Conservation (phyloP, 2,797 vertebrate species). For the Gymnothorax javanicus region DNA sequence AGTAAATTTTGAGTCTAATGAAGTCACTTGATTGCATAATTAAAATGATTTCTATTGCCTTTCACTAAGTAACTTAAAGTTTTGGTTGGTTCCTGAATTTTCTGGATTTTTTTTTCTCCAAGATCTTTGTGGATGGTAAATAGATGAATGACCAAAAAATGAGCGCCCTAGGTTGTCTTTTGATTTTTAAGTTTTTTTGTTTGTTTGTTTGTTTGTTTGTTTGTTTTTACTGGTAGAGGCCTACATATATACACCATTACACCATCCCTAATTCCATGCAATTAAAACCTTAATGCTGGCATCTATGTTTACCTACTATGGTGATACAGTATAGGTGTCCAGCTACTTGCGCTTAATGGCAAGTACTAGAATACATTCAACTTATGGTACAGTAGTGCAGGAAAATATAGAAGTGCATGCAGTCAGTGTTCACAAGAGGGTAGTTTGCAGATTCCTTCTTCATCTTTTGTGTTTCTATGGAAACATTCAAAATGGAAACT, state of each 20-base stretch:
- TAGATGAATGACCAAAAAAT: background rate
- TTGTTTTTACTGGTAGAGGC: background rate
- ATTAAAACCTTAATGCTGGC: background rate
- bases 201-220: background rate
- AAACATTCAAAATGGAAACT: conserved; percentile 34
- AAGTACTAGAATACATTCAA: background rate
- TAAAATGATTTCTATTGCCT: background rate
- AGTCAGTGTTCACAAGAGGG: background rate
- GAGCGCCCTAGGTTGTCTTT: background rate
- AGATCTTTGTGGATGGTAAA: background rate
- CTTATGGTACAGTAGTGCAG: background rate
- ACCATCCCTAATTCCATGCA: background rate
- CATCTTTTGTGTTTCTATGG: conserved; percentile 41
- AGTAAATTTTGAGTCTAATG: background rate
- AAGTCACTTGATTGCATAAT: background rate
- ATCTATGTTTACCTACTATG: conserved; percentile 24
- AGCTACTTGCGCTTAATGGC: background rate
- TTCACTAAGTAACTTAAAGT: background rate
- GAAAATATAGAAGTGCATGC: background rate
- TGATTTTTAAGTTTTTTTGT: background rate
- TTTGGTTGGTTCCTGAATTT: background rate
- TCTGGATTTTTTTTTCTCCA: background rate
- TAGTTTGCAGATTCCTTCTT: conserved; percentile 7
- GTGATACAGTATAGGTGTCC: conserved; percentile 18
- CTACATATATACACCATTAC: background rate